phyloP scores from a whole-genome alignment of 2,113 vertebrate species.

The Protomyctophum bolini region DNA sequence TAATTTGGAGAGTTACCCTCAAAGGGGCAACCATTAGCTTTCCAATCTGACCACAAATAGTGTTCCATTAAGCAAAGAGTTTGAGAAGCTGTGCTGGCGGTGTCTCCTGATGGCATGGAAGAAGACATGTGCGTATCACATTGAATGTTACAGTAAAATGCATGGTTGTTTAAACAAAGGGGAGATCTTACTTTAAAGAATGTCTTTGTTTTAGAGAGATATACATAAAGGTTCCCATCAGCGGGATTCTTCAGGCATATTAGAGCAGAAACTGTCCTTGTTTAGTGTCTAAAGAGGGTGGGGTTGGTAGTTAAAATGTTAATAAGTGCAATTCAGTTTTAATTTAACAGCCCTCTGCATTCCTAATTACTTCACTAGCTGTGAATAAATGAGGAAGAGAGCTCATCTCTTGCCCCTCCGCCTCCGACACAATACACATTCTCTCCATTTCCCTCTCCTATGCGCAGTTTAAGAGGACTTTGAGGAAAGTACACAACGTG shows the following conservation, averaged over 20 bases:
- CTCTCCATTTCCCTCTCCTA: conserved; percentile 48
- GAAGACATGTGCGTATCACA: conserved; percentile 61
- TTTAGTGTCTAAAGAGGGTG: conserved; percentile 82
- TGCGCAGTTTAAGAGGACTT: conserved; percentile 60
- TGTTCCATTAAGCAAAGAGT: conserved; percentile 81
- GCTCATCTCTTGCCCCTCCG: conserved; percentile 74
- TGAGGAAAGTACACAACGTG: conserved; percentile 45
- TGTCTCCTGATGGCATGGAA: conserved; percentile 70
- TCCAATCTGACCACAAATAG: conserved; percentile 84
- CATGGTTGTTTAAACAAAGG: conserved; percentile 78
- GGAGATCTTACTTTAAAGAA: conserved; percentile 77
- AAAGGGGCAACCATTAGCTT: conserved; percentile 82
- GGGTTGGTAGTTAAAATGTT: conserved; percentile 85
- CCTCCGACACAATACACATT: conserved; percentile 70
- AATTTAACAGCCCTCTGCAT: conserved; percentile 86
- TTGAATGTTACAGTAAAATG: conserved; percentile 73
- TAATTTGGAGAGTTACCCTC: conserved; percentile 84
- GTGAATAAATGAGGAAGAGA: conserved; percentile 83
- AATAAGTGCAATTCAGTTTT: conserved; percentile 86
- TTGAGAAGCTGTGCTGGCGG: conserved; percentile 68
- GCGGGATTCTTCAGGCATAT: conserved; percentile 75
- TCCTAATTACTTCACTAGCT: conserved; percentile 85
- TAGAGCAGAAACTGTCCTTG: conserved; percentile 80
- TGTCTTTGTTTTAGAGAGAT: conserved; percentile 74
- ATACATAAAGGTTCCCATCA: conserved; percentile 72